Percentiles rank a stretch among this genome's conserved stretches.
Evolutionary conservation across 1,140 invertebrate species (phyloP).

Genomic region (Drosophila santomea): DNA sequence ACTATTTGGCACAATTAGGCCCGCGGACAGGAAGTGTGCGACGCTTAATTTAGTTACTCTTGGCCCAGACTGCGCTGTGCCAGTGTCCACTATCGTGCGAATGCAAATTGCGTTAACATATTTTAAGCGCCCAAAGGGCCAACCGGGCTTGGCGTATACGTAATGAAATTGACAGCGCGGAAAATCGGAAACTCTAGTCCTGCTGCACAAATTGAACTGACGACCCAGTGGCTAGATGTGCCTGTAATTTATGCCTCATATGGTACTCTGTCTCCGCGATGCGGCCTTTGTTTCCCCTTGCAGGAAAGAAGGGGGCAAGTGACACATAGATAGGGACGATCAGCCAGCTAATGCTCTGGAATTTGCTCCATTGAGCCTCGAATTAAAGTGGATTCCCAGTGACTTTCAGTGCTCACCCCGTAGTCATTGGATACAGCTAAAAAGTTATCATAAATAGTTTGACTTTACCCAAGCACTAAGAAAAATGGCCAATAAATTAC

Average conservation of each 20-base stretch:
- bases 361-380: conserved; percentile 28
- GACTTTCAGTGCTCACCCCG: conserved; percentile 12
- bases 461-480: no score
- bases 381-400: conserved; percentile 23
- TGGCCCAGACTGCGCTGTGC: background rate
- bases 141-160: conserved; percentile 54
- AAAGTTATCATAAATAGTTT: no score
- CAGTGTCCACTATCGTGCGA: conserved; percentile 10
- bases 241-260: no score
- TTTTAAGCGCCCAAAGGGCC: conserved; percentile 40
- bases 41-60: conserved; percentile 46
- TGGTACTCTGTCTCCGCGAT: no score
- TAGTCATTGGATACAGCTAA: background rate
- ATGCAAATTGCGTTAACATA: conserved; percentile 71
- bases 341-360: conserved; percentile 20
- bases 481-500: no score
- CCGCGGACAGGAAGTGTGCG: conserved; percentile 10
- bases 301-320: background rate
- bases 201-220: conserved; percentile 26
- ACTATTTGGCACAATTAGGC: conserved; percentile 36
- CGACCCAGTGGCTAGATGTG: conserved; percentile 12
- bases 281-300: background rate
- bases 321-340: conserved; percentile 26
- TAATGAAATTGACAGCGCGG: conserved; percentile 65
- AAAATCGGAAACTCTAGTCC: conserved; percentile 67